Evolutionary conservation across 2,797 vertebrate species (phyloP).

Genomic region (Enteromius afrohamiltoni): DNA sequence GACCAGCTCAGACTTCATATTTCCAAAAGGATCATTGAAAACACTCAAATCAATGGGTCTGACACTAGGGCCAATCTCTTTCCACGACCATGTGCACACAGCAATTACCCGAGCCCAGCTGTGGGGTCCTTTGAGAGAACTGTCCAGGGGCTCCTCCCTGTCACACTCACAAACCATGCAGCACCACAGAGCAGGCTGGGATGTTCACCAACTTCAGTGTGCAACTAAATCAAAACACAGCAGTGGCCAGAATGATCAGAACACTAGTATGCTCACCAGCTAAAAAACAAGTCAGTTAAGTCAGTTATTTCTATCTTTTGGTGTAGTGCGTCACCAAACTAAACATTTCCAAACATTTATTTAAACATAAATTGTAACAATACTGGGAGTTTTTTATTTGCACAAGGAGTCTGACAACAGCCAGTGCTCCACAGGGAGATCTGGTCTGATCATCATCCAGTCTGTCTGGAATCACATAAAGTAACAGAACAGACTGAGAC

Average conservation of each 20-base stretch:
- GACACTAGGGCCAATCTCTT: conserved; percentile 58
- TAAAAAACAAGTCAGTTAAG: not conserved
- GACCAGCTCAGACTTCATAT: conserved; percentile 57
- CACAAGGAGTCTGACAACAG: not conserved
- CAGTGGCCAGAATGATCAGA: not conserved
- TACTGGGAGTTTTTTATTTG: not conserved
- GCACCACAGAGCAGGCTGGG: conserved; percentile 32
- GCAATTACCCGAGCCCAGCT: conserved; percentile 76
- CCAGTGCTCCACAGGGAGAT: not conserved
- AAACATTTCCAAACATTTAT: not conserved
- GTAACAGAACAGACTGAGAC: not conserved
- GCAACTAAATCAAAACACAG: not conserved
- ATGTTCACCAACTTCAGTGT: not conserved
- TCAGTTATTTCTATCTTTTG: not conserved
- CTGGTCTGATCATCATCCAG: not conserved
- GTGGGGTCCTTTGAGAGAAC: conserved; percentile 69
- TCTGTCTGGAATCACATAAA: not conserved
- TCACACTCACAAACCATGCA: conserved; percentile 51
- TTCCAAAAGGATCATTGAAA: conserved; percentile 66
- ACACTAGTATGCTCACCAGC: not conserved
- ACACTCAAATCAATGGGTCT: conserved; percentile 58
- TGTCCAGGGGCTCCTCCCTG: conserved; percentile 67
- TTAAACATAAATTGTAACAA: not conserved
- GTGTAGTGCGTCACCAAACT: not conserved
- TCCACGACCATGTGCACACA: conserved; percentile 64